Evolutionary conservation across 2,888 invertebrate species (phyloP).

Genomic region (Sarcophaga caerulescens): DNA sequence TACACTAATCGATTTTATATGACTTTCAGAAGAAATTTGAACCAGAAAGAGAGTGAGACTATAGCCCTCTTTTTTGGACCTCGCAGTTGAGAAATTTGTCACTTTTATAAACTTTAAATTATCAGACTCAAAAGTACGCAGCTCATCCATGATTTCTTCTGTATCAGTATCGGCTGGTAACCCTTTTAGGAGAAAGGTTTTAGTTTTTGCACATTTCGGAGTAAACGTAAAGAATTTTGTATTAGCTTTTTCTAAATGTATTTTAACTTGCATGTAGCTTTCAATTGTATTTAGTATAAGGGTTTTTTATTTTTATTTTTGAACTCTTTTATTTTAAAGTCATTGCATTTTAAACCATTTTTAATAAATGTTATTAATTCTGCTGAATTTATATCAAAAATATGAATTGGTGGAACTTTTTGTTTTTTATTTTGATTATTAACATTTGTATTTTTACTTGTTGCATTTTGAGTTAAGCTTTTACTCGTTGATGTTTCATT

Average conservation of each 20-base stretch:
- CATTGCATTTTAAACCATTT: too few relatives aligned
- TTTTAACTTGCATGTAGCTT: too few relatives aligned
- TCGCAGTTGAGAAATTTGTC: not conserved
- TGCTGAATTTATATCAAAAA: not conserved
- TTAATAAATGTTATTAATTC: constrained; percentile 2
- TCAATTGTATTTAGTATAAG: too few relatives aligned
- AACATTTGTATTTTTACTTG: not conserved
- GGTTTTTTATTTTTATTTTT: too few relatives aligned
- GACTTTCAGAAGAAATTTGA: too few relatives aligned
- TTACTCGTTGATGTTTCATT: not conserved
- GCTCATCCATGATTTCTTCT: not conserved
- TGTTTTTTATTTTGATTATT: constrained; percentile 19
- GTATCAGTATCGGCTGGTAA: not conserved
- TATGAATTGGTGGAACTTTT: constrained; percentile 11
- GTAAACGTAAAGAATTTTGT: too few relatives aligned
- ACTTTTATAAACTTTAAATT: constrained; percentile 16
- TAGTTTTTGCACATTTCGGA: too few relatives aligned
- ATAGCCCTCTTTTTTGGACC: constrained; percentile 10
- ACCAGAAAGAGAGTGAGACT: not conserved
- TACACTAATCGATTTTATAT: not conserved
- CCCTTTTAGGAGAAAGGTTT: too few relatives aligned
- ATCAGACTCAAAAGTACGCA: not conserved
- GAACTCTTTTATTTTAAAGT: too few relatives aligned
- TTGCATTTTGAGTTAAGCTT: not conserved
- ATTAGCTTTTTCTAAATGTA: too few relatives aligned